Conservation (phyloP, 2,113 vertebrate species). For the Ornithorhynchus anatinus region DNA sequence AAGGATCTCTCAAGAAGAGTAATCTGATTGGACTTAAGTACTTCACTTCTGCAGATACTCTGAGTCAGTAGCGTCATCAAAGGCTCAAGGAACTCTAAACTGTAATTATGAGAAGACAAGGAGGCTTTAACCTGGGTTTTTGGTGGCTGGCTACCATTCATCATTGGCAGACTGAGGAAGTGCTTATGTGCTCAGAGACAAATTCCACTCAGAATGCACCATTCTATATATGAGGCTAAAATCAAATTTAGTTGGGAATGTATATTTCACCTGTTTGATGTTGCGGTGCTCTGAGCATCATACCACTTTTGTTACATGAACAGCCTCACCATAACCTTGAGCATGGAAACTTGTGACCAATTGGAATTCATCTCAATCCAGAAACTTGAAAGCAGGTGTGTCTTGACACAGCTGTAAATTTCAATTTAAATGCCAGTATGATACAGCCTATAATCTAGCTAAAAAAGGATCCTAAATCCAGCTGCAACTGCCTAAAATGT, state of each 20-base stretch:
- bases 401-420: neutral
- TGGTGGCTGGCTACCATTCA: neutral
- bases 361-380: neutral
- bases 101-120: conserved; percentile 55
- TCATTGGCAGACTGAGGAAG: conserved; percentile 28
- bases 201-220: too few relatives aligned
- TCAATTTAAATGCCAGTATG: neutral
- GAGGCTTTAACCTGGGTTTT: conserved; percentile 22
- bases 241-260: too few relatives aligned
- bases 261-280: too few relatives aligned
- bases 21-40: conserved; percentile 28
- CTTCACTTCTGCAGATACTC: conserved; percentile 28
- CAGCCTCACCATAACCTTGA: neutral
- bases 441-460: neutral
- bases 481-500: neutral
- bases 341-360: neutral
- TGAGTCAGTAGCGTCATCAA: conserved; percentile 27
- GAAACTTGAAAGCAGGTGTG: neutral
- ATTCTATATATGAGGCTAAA: too few relatives aligned
- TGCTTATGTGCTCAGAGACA: too few relatives aligned
- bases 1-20: conserved; percentile 1
- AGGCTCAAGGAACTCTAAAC: conserved; percentile 18
- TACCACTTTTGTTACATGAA: too few relatives aligned
- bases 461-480: neutral
- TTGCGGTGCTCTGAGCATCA: too few relatives aligned